A percentile compares a stretch with the other conserved stretches of the same genome.
These are phyloP conservation scores for Dendroctonus ponderosae DNA, from an alignment of 1,140 invertebrate species.

Conservation along the genomic window DNA sequence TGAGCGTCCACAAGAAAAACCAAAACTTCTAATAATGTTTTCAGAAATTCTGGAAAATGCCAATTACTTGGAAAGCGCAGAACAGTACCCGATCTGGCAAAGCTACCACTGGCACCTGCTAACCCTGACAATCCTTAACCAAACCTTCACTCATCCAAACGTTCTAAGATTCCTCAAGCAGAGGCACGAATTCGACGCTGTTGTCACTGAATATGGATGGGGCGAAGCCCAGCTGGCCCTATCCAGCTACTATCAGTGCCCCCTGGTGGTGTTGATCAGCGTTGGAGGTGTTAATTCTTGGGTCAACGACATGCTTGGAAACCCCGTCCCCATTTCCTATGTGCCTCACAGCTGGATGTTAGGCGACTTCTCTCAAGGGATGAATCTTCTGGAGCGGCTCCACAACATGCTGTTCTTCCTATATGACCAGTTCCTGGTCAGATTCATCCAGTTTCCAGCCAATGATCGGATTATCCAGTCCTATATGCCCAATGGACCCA, in stretches of 20 bases:
- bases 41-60: not conserved
- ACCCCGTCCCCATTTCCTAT: conserved; percentile 19
- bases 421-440: conserved; percentile 1
- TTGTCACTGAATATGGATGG: conserved; percentile 52
- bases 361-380: conserved; percentile 1
- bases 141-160: conserved; percentile 25
- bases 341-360: conserved; percentile 18
- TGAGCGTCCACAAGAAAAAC: too few relatives aligned
- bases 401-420: conserved; percentile 6
- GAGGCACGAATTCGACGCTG: conserved; percentile 51
- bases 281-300: conserved; percentile 12
- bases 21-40: not conserved
- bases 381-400: not conserved
- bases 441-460: conserved; percentile 8
- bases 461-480: conserved; percentile 7
- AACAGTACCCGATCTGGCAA: not conserved
- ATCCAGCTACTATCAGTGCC: conserved; percentile 38
- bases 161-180: conserved; percentile 35
- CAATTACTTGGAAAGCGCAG: not conserved
- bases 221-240: conserved; percentile 52
- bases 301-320: conserved; percentile 21
- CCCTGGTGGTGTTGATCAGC: conserved; percentile 39
- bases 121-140: not conserved
- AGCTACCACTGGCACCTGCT: not conserved
- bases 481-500: not conserved